A percentile compares a stretch with the other conserved stretches of the same genome.
Conservation (phyloP, 2,888 invertebrate species). For the Pristionchus exspectatus region DNA sequence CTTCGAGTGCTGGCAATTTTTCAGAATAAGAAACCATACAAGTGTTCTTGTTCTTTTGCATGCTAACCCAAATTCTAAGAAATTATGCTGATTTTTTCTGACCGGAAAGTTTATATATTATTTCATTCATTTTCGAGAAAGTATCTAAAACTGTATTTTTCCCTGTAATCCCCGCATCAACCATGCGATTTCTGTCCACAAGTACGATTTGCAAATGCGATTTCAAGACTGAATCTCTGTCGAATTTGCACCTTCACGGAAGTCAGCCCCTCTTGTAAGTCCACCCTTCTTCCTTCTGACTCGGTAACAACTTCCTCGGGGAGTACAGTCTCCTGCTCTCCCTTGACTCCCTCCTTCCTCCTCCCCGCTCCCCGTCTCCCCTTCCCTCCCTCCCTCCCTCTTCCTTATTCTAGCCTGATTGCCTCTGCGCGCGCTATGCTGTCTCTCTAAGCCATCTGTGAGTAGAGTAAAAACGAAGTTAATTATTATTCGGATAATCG, state of each 20-base stretch:
- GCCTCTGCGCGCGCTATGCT: not conserved
- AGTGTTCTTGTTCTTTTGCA: no score
- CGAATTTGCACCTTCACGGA: not conserved
- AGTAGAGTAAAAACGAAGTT: not conserved
- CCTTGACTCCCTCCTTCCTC: not conserved
- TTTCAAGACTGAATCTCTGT: not conserved
- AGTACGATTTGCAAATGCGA: not conserved
- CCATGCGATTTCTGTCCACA: not conserved
- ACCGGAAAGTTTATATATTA: no score
- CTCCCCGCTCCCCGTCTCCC: not conserved
- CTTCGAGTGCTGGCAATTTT: not conserved
- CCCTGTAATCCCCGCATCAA: not conserved
- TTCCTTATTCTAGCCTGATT: slow-evolving; percentile 8
- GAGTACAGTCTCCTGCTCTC: not conserved
- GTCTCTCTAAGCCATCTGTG: slow-evolving; percentile 9
- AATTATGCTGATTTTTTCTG: not conserved
- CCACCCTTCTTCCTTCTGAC: not conserved
- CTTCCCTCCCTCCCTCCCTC: not conserved
- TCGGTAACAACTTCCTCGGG: not conserved
- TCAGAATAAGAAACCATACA: no score
- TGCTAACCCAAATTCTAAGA: not conserved
- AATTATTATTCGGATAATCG: slow-evolving; percentile 15
- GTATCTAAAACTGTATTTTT: no score
- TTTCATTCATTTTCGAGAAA: no score
- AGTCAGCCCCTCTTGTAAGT: not conserved